These are phyloP conservation scores for Bombus sylvicola DNA, from an alignment of 1,140 invertebrate genomes.

Conservation along the genomic window DNA sequence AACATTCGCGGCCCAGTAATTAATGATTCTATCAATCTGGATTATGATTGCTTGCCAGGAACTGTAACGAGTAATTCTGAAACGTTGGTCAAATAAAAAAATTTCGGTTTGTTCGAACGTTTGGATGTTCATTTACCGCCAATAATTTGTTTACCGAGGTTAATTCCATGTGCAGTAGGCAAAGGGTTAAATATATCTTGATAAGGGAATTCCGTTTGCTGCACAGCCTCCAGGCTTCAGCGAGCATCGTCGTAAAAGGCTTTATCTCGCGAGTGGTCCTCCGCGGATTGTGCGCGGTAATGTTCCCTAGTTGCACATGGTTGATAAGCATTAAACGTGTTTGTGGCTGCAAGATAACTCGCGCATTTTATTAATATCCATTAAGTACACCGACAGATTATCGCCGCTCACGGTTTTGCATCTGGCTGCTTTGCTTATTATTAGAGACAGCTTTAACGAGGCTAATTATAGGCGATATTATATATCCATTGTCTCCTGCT, in stretches of 20 bases:
- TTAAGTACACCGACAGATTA: conserved; percentile 64
- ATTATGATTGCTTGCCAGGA: no score
- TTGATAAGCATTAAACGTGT: conserved; percentile 60
- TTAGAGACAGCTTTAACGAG: conserved; percentile 53
- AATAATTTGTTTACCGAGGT: conserved; percentile 5
- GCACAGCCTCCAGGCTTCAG: conserved; percentile 27
- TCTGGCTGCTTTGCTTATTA: conserved; percentile 63
- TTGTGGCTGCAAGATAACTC: conserved; percentile 57
- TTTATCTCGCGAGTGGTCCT: conserved; percentile 40
- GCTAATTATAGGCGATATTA: conserved; percentile 68
- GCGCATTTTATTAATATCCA: conserved; percentile 67
- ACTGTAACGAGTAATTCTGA: not conserved
- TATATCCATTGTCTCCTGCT: conserved; percentile 64
- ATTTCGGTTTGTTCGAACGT: not conserved
- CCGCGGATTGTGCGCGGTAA: conserved; percentile 41
- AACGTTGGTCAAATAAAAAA: not conserved
- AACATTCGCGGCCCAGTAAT: no score
- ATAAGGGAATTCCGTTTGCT: conserved; percentile 43
- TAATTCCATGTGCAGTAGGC: conserved; percentile 14
- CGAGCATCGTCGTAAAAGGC: conserved; percentile 29
- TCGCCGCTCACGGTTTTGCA: conserved; percentile 52
- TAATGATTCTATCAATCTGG: no score
- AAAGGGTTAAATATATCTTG: not conserved
- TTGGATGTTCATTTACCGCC: not conserved
- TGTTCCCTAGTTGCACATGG: conserved; percentile 52